Base-by-base conservation (phyloP, 2,113 vertebrate species). In the Reinhardtius hippoglossoides region DNA sequence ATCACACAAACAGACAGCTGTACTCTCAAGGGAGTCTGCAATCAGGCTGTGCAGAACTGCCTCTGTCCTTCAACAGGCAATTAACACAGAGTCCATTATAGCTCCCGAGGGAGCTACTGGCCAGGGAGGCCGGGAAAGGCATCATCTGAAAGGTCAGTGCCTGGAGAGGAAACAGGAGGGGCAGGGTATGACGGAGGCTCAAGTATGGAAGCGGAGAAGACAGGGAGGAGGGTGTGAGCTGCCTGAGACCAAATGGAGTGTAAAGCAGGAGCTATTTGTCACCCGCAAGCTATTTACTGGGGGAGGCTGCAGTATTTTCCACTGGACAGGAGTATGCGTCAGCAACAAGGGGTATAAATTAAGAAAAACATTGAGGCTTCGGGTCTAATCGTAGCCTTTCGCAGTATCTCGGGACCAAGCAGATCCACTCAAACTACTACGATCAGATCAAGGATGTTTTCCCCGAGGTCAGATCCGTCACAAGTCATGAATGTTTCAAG, bases 1-100 rank as follows among this genome's bases (percentile, higher is more conserved):
- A 87, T 89, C 93, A 89, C 91, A 92, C 87, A 85, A 93, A 93
- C 92, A 93, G 94, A 94, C 93, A 94, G 91, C 91, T 94, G 92
- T 87, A 90, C 85, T 95, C 95, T 84, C 94, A 20, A 81, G 93
- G 93, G 95, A 94, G 93, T 93, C 91, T 91, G 92, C 91, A 94
- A 95, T 95, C 94, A 95, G 94, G 89, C 94, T 88, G 88, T 76
- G 62, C 94, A 92, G 92, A 94, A 89, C 92, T 89, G 92, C 93
- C 94, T 93, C 95, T 95, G 95, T 95, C 95, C 95, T 96, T 96
- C 95, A 96, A 94, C 94, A 95, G 94, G 92, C 95, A 95, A 96
- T 95, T 95, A 95, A 94, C 92, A 90, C 90, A 8, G 83, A 96
- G 95, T 95, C 94, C 94, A 95, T 94, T 93, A 95, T 91, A 93